Conservation (phyloP, 2,888 invertebrate species). For the Polylopha cassiicola region DNA sequence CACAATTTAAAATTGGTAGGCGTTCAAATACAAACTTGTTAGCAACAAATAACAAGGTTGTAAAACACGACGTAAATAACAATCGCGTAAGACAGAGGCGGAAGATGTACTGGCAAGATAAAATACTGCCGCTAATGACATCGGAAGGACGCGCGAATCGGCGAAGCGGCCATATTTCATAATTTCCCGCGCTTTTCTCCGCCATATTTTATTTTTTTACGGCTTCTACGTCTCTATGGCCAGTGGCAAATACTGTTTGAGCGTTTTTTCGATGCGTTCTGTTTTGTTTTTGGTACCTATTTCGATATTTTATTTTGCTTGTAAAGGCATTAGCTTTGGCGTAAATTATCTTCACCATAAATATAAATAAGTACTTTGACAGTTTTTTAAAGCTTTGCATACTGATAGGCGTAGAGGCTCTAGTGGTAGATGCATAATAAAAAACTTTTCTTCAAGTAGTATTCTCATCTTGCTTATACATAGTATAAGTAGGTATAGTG, state of each 20-base stretch:
- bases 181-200: conserved; percentile 56
- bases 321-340: too few relatives aligned
- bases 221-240: conserved; percentile 13
- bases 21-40: conserved; percentile 23
- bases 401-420: too few relatives aligned
- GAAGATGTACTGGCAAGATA: conserved; percentile 31
- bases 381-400: too few relatives aligned
- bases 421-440: too few relatives aligned
- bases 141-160: conserved; percentile 46
- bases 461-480: too few relatives aligned
- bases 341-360: too few relatives aligned
- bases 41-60: conserved; percentile 24
- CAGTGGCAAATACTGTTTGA: conserved; percentile 12
- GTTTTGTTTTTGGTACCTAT: too few relatives aligned
- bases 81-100: conserved; percentile 19
- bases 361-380: too few relatives aligned
- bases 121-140: conserved; percentile 62
- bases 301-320: too few relatives aligned
- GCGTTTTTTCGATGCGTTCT: conserved; percentile 21
- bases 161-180: conserved; percentile 58
- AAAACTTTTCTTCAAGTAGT: too few relatives aligned
- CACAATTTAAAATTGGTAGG: conserved; percentile 18
- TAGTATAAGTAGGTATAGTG: too few relatives aligned
- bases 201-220: conserved; percentile 53
- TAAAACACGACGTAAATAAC: conserved; percentile 26